Evolutionary conservation across 1,140 invertebrate genomes (phyloP), one percentile per base, ranked within the genome.

Genomic region (Trissolcus basalis): DNA sequence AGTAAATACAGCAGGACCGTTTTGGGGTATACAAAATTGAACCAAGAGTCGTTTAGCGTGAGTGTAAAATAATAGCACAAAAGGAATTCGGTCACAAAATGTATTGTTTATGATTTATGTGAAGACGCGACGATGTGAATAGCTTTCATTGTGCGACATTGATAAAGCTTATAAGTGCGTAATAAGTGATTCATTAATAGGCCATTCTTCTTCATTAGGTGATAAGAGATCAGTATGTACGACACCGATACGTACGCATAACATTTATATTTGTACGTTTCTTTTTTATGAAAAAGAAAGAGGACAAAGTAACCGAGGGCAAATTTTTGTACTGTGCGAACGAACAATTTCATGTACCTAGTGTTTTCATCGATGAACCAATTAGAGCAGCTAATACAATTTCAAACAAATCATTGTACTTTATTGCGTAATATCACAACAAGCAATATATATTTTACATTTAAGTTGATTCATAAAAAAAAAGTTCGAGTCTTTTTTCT

Each of bases 191-290:
- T 67, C 50, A 56, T 49, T 48, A 47, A 61, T 67, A 74, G 51
- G 49, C 50, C 56, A 74, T 67, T 74, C 16, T 74, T 67, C 51
- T 67, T 73, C 61, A 73, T 65, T 73, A 73, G 70, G 32, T 67
- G 33, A 73, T 81, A 79, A 79, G 64, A 67, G 54, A 77, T 51
- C 61, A 78, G n/a, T 80, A 68, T 58, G 32, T 79, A 77, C 72
- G 44, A 75, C 69, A 64, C 27, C 51, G 15, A 53, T 74, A 63
- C 50, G 15, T 51, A 64, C 32, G 36, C 56, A 58, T 60, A 72
- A 64, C 55, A 61, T 47, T 48, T 70, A 67, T 50, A 73, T 59
- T 59, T 78, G 64, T 65, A 72, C 45, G 53, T 75, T 76, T 69
- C 59, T 64, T 76, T 60, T 60, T 59, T 59, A 53, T 67, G 49